phyloP scores from a whole-genome alignment of 2,888 invertebrate genomes.

The Parnassius apollo region DNA sequence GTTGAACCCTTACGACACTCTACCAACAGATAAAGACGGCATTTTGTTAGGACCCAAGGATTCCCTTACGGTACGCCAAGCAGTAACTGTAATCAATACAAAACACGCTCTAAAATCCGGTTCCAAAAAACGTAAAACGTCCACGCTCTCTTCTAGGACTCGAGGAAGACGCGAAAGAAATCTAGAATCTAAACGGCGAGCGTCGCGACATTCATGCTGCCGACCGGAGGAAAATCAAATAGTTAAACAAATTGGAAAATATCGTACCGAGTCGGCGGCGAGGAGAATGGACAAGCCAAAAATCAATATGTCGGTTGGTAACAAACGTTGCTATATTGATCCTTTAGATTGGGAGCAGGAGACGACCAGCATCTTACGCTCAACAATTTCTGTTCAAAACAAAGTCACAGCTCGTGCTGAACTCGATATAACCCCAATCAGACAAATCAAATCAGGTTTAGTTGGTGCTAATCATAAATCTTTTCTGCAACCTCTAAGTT shows the following conservation, averaged over 20 bases:
- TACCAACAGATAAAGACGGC: conserved; percentile 65
- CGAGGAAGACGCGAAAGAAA: conserved; percentile 75
- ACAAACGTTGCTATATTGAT: conserved; percentile 78
- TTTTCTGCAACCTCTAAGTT: conserved; percentile 46
- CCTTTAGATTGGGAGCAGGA: conserved; percentile 78
- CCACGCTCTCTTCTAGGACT: conserved; percentile 73
- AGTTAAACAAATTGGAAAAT: conserved; percentile 52
- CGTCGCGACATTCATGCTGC: conserved; percentile 71
- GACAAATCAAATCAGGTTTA: conserved; percentile 61
- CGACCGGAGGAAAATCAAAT: conserved; percentile 54
- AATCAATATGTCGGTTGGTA: conserved; percentile 73
- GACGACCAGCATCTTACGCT: conserved; percentile 77
- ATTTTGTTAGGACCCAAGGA: conserved; percentile 57
- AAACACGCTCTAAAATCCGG: conserved; percentile 58
- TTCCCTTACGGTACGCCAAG: conserved; percentile 74
- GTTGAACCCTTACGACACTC: conserved; percentile 77
- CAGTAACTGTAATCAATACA: conserved; percentile 72
- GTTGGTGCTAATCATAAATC: conserved; percentile 47
- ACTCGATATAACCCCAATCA: conserved; percentile 40
- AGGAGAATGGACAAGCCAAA: conserved; percentile 63
- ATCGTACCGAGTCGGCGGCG: conserved; percentile 66
- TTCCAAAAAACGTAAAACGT: conserved; percentile 75
- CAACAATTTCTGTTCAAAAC: conserved; percentile 72
- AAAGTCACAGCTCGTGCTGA: conserved; percentile 57
- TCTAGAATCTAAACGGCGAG: conserved; percentile 62